phyloP scores from a whole-genome alignment of 2,113 vertebrate genomes.

The Atractosteus spatula region DNA sequence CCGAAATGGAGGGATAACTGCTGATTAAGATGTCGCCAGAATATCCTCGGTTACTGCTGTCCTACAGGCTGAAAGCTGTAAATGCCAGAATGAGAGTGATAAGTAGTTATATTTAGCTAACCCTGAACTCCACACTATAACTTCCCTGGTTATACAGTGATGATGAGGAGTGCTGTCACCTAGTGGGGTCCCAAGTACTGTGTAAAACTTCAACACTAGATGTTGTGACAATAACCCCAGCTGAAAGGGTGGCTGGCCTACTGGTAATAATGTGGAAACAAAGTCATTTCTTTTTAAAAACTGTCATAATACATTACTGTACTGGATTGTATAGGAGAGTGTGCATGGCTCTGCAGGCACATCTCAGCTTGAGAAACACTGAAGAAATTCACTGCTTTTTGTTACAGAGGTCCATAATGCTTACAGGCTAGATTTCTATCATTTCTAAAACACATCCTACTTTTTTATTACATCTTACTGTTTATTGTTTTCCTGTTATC shows the following conservation, averaged over 20 bases:
- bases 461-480: too few species aligned
- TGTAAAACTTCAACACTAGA: constrained; percentile 41
- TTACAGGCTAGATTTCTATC: too few species aligned
- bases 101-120: constrained; percentile 26
- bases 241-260: constrained; percentile 63
- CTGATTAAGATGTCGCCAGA: constrained; percentile 22
- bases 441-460: too few species aligned
- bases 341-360: too few species aligned
- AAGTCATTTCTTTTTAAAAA: constrained; percentile 45
- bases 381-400: too few species aligned
- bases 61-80: background rate
- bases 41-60: constrained; percentile 4
- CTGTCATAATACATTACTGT: constrained; percentile 61
- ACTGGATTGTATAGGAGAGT: constrained; percentile 28
- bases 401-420: too few species aligned
- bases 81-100: constrained; percentile 20
- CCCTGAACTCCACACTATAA: constrained; percentile 27
- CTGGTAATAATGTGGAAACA: constrained; percentile 64
- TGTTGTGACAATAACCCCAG: constrained; percentile 64
- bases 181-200: constrained; percentile 23
- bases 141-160: constrained; percentile 16
- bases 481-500: too few species aligned
- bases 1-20: constrained; percentile 15
- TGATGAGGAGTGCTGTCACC: constrained; percentile 23
- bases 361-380: too few species aligned